phyloP scores from a whole-genome alignment of 2,113 vertebrate species.

The Gyps fulvus region DNA sequence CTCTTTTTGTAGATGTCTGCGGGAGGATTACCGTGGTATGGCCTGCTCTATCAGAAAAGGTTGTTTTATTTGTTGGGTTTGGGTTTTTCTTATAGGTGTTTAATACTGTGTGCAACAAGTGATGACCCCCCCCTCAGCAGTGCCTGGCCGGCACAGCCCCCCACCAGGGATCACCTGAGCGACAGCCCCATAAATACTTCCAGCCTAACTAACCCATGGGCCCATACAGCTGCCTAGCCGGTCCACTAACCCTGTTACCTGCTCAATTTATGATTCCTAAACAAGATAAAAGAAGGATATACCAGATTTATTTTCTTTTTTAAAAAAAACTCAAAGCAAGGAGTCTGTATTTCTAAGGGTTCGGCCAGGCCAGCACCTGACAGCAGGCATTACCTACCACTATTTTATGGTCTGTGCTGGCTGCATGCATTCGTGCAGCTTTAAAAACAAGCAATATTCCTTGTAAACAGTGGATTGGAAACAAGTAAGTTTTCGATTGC shows the following conservation, averaged over 20 bases:
- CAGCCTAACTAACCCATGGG: slow-evolving; percentile 43
- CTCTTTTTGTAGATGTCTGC: background rate
- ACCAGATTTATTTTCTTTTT: slow-evolving; percentile 44
- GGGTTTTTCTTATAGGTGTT: background rate
- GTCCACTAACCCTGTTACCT: slow-evolving; percentile 51
- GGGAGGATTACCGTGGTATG: background rate
- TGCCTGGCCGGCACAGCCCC: background rate
- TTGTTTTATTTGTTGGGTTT: background rate
- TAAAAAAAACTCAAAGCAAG: background rate
- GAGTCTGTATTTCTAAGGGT: background rate
- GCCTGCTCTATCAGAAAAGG: background rate
- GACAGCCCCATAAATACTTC: slow-evolving; percentile 57
- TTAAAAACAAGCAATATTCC: background rate
- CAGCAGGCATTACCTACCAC: background rate
- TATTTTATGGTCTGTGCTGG: background rate
- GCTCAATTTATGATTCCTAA: slow-evolving; percentile 67
- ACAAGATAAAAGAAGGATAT: slow-evolving; percentile 55
- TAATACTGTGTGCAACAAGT: background rate
- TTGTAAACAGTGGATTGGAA: background rate
- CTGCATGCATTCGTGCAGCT: background rate
- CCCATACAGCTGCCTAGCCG: slow-evolving; percentile 22
- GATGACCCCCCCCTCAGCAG: background rate
- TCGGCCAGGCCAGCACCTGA: background rate
- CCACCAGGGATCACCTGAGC: slow-evolving; percentile 2
- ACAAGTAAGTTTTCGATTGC: background rate